A percentile compares a stretch with the other conserved stretches of the same genome.
Conservation (phyloP, 2,888 invertebrate genomes). For the Platerodrilus igneus region DNA sequence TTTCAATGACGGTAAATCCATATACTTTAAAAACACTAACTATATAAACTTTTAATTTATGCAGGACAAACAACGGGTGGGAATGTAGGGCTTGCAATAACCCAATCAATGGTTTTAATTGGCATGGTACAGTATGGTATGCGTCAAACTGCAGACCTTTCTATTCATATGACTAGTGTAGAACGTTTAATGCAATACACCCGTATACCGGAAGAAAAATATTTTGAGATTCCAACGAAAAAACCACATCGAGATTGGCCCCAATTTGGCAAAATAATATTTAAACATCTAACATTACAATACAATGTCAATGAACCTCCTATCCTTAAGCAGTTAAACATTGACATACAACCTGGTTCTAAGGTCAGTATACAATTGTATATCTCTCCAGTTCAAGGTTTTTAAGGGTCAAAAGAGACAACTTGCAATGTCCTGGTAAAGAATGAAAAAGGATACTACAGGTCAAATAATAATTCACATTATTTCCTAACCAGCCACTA, state of each 20-base stretch:
- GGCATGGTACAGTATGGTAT: slow-evolving; percentile 80
- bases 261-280: slow-evolving; percentile 54
- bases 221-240: slow-evolving; percentile 52
- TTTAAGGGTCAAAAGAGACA: too few relatives aligned
- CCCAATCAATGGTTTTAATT: slow-evolving; percentile 67
- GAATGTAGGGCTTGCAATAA: slow-evolving; percentile 67
- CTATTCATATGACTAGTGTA: slow-evolving; percentile 76
- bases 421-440: too few relatives aligned
- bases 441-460: too few relatives aligned
- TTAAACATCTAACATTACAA: slow-evolving; percentile 58
- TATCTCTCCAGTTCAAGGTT: too few relatives aligned
- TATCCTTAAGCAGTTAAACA: slow-evolving; percentile 64
- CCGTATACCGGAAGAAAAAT: slow-evolving; percentile 65
- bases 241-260: slow-evolving; percentile 61
- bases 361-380: too few relatives aligned
- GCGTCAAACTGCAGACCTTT: slow-evolving; percentile 71
- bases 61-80: slow-evolving; percentile 57
- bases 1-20: slow-evolving; percentile 52
- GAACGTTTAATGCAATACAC: slow-evolving; percentile 79
- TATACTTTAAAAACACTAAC: neutral
- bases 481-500: too few relatives aligned
- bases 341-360: slow-evolving; percentile 59
- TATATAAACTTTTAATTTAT: slow-evolving; percentile 10
- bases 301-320: slow-evolving; percentile 61
- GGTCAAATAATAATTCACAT: too few relatives aligned